Evolutionary conservation across 2,888 invertebrate species (phyloP).

Genomic region (Carpatolechia fugitivella): DNA sequence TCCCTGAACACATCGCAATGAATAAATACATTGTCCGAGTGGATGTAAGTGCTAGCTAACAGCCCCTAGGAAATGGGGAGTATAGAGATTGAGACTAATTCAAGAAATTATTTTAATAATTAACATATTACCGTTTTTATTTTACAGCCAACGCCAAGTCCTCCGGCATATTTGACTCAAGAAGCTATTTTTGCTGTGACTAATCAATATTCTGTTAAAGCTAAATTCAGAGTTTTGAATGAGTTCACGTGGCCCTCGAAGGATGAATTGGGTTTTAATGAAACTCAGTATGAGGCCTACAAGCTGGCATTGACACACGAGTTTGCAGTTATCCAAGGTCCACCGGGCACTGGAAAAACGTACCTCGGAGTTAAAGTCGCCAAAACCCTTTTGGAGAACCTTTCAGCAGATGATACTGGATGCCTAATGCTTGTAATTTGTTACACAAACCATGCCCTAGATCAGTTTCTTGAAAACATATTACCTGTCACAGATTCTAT

Average conservation of each 20-base stretch:
- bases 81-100: too few species aligned
- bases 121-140: slow-evolving; percentile 5
- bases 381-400: slow-evolving; percentile 81
- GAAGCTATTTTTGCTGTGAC: slow-evolving; percentile 19
- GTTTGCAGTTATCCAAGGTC: slow-evolving; percentile 89
- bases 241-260: slow-evolving; percentile 66
- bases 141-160: slow-evolving; percentile 23
- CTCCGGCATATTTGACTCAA: slow-evolving; percentile 30
- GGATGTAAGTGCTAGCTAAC: slow-evolving; percentile 48
- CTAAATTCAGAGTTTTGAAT: slow-evolving; percentile 41
- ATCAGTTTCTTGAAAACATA: slow-evolving; percentile 88
- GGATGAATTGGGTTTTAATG: slow-evolving; percentile 76
- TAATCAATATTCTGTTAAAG: slow-evolving; percentile 4
- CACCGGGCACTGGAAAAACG: slow-evolving; percentile 93
- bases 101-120: neutral
- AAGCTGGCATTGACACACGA: slow-evolving; percentile 83
- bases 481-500: slow-evolving; percentile 78
- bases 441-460: slow-evolving; percentile 91
- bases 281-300: slow-evolving; percentile 83
- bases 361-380: slow-evolving; percentile 87
- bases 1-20: slow-evolving; percentile 81
- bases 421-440: slow-evolving; percentile 86
- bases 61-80: too few species aligned
- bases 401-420: slow-evolving; percentile 25
- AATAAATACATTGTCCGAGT: slow-evolving; percentile 82